A percentile compares a stretch with the other conserved stretches of the same genome.
phyloP scores from a whole-genome alignment of 2,113 vertebrate genomes.

The Stictonetta naevosa region DNA sequence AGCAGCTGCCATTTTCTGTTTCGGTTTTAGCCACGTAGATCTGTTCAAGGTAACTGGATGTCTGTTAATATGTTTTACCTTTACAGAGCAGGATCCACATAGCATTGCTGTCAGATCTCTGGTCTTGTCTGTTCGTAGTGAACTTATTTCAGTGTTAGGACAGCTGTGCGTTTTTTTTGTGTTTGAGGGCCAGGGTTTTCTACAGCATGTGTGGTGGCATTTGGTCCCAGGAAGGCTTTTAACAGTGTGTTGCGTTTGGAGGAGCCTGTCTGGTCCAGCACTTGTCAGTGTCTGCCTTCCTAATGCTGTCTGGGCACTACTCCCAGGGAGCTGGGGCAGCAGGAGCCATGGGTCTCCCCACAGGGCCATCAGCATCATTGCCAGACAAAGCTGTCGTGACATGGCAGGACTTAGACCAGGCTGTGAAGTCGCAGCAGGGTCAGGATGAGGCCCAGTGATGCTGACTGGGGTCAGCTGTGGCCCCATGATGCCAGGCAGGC shows the following conservation, averaged over 20 bases:
- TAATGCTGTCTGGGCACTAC: fast-evolving
- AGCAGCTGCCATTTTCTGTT: neutral
- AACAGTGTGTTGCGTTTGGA: neutral
- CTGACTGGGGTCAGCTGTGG: fast-evolving
- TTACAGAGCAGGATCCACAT: neutral
- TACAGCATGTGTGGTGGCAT: fast-evolving
- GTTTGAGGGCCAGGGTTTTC: neutral
- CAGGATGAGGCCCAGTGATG: neutral
- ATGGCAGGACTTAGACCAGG: fast-evolving
- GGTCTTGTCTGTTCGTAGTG: neutral
- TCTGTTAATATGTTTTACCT: neutral
- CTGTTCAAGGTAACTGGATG: neutral
- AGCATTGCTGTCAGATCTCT: neutral
- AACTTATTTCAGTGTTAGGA: neutral
- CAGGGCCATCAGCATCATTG: fast-evolving
- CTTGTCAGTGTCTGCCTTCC: neutral
- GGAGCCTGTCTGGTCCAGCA: neutral
- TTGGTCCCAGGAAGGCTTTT: neutral
- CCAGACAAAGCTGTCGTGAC: neutral
- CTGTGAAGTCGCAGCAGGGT: neutral
- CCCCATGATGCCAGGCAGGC: fast-evolving
- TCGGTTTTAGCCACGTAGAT: neutral
- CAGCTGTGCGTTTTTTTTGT: neutral
- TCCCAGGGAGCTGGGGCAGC: neutral
- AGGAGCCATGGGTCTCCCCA: neutral